Conservation (phyloP, 1,140 invertebrate species). For the Dreissena rostriformis region DNA sequence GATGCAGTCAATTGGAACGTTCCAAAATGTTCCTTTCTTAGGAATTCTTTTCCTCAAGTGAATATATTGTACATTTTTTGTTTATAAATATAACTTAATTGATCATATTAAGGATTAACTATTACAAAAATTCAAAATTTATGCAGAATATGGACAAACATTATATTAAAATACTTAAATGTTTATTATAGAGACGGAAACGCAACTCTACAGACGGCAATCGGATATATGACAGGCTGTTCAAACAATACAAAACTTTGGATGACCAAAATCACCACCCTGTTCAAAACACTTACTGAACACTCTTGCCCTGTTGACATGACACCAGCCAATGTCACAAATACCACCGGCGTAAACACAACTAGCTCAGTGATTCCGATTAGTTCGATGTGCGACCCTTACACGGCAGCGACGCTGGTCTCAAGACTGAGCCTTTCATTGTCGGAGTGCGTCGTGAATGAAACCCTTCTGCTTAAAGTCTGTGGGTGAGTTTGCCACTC, state of each 20-base stretch:
- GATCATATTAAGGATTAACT: too few species aligned
- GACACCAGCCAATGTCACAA: too few species aligned
- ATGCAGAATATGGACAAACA: too few species aligned
- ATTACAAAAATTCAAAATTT: too few species aligned
- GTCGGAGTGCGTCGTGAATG: conserved; percentile 14
- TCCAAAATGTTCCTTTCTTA: too few species aligned
- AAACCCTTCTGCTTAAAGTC: background rate
- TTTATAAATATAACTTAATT: too few species aligned
- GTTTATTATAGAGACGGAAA: background rate
- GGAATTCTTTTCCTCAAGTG: too few species aligned
- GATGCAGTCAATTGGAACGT: too few species aligned
- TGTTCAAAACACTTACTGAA: background rate
- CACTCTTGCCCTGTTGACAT: conserved; percentile 5
- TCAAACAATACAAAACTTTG: background rate
- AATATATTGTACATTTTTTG: too few species aligned
- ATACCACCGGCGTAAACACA: too few species aligned
- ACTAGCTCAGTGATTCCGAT: too few species aligned
- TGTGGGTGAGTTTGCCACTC: conserved; percentile 22
- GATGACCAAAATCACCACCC: background rate
- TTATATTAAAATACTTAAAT: too few species aligned
- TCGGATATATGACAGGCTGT: conserved; percentile 3
- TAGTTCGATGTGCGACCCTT: conserved; percentile 1
- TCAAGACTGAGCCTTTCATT: conserved; percentile 14
- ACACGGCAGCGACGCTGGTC: conserved; percentile 4
- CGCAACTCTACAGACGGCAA: background rate